These are phyloP conservation scores for Drosophila baimaii DNA, from an alignment of 1,140 invertebrate genomes.

Conservation along the genomic window DNA sequence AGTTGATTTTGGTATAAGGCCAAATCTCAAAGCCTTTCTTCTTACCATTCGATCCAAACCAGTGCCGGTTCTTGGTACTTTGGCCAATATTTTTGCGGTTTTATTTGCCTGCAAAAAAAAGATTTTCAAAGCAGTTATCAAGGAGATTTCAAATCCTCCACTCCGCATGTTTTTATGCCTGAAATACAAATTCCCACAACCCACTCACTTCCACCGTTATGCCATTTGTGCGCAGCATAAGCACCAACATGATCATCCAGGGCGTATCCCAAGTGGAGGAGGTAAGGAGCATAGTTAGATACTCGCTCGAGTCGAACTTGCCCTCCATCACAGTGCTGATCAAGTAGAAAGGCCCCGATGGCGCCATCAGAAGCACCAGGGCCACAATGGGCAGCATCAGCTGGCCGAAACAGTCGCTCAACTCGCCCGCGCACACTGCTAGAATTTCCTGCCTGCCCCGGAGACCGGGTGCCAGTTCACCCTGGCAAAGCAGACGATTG, in stretches of 20 bases:
- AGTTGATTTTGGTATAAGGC: background rate
- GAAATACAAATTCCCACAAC: no score
- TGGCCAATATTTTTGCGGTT: slow-evolving; percentile 73
- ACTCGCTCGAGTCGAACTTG: slow-evolving; percentile 12
- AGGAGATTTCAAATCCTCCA: background rate
- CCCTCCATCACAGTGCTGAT: slow-evolving; percentile 63
- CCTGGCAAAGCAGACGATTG: slow-evolving; percentile 30
- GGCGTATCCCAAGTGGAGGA: slow-evolving; percentile 48
- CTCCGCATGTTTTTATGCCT: no score
- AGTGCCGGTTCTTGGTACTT: slow-evolving; percentile 67
- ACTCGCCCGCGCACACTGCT: slow-evolving; percentile 25
- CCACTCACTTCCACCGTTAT: slow-evolving; percentile 64
- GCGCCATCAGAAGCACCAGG: slow-evolving; percentile 51
- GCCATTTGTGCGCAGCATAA: slow-evolving; percentile 55
- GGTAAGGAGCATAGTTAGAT: background rate
- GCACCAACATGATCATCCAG: slow-evolving; percentile 57
- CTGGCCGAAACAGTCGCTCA: slow-evolving; percentile 56
- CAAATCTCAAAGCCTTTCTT: background rate
- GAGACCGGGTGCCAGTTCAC: slow-evolving; percentile 1
- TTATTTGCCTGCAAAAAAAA: slow-evolving; percentile 72
- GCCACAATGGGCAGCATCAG: slow-evolving; percentile 62
- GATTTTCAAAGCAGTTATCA: background rate
- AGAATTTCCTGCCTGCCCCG: slow-evolving; percentile 37
- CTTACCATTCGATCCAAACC: slow-evolving; percentile 73
- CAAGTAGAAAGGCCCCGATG: slow-evolving; percentile 54